These are phyloP conservation scores for Meloe dianella DNA, from an alignment of 2,888 invertebrate genomes.

Conservation along the genomic window DNA sequence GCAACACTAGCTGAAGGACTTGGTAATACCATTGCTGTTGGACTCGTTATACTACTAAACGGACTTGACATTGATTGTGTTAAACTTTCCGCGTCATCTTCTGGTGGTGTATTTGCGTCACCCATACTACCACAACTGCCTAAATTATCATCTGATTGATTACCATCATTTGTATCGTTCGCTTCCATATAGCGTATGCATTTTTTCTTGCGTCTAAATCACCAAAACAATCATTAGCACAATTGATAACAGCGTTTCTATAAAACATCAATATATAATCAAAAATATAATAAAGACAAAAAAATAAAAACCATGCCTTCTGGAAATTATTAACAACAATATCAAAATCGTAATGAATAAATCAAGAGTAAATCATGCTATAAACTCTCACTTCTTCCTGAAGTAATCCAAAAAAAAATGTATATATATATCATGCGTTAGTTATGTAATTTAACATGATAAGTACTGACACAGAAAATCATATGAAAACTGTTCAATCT, in stretches of 20 bases:
- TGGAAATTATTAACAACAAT: slow-evolving; percentile 18
- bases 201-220: slow-evolving; percentile 91
- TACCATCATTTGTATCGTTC: slow-evolving; percentile 67
- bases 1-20: slow-evolving; percentile 79
- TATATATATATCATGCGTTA: slow-evolving; percentile 19
- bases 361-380: too few relatives aligned
- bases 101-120: slow-evolving; percentile 72
- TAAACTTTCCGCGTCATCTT: slow-evolving; percentile 70
- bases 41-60: slow-evolving; percentile 73
- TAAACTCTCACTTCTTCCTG: not conserved
- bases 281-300: too few relatives aligned
- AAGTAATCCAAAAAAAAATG: slow-evolving; percentile 9
- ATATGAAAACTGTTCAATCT: too few relatives aligned
- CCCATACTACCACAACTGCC: slow-evolving; percentile 82
- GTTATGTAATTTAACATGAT: slow-evolving; percentile 20
- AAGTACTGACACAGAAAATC: slow-evolving; percentile 8
- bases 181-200: slow-evolving; percentile 95
- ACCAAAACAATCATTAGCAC: slow-evolving; percentile 10
- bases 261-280: slow-evolving; percentile 10
- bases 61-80: slow-evolving; percentile 67
- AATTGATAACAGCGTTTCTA: too few relatives aligned
- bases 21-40: slow-evolving; percentile 72
- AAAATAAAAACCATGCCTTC: slow-evolving; percentile 26
- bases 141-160: slow-evolving; percentile 74
- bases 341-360: too few relatives aligned